Conservation (phyloP, 2,888 invertebrate species). For the Megaustenia siamemsis region DNA sequence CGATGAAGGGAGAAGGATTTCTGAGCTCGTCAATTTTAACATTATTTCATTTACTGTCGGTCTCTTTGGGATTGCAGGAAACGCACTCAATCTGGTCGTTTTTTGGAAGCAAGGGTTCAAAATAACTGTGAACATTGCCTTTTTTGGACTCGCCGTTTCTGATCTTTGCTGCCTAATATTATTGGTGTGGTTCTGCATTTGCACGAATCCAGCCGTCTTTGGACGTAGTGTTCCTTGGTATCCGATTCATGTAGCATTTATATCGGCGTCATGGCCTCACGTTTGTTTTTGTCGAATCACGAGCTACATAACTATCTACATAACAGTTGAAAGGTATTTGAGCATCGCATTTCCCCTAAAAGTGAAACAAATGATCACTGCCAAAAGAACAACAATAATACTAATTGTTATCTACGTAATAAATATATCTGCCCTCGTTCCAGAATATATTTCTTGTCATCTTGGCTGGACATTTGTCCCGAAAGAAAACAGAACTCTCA, state of each 20-base stretch:
- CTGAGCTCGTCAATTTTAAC: constrained; percentile 21
- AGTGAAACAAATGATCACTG: constrained; percentile 17
- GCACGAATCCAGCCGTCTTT: neutral
- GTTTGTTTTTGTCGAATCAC: constrained; percentile 10
- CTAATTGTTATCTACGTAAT: neutral
- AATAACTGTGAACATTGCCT: constrained; percentile 14
- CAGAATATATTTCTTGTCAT: constrained; percentile 11
- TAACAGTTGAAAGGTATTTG: neutral
- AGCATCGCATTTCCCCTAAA: constrained; percentile 7
- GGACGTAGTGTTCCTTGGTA: neutral
- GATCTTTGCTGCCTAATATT: neutral
- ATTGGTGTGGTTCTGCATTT: neutral
- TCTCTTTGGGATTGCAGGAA: neutral
- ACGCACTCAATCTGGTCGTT: constrained; percentile 12
- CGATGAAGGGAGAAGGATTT: neutral
- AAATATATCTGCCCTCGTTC: neutral
- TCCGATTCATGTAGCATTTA: neutral
- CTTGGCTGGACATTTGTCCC: neutral
- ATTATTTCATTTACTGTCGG: neutral
- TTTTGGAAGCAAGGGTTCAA: constrained; percentile 23
- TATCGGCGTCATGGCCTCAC: constrained; percentile 13
- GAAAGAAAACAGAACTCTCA: neutral
- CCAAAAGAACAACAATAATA: neutral
- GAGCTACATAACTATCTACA: constrained; percentile 21
- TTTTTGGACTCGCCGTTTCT: constrained; percentile 11